phyloP scores from a whole-genome alignment of 2,797 vertebrate species.

The Sitta carolinensis region DNA sequence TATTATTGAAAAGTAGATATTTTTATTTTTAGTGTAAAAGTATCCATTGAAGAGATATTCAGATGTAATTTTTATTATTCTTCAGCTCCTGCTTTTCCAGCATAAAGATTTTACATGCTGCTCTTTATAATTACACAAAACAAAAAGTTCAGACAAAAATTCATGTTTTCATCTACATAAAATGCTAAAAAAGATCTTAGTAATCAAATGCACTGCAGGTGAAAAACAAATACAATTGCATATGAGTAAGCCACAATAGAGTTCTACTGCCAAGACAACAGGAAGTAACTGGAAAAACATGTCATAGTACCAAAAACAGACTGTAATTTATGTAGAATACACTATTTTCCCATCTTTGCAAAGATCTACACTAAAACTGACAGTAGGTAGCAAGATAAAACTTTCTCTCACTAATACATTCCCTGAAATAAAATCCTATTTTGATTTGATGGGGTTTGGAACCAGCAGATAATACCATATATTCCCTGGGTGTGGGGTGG shows the following conservation, averaged over 20 bases:
- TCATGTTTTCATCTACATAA: neutral
- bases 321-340: neutral
- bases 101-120: neutral
- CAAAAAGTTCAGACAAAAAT: neutral
- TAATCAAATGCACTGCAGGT: neutral
- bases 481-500: neutral
- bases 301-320: neutral
- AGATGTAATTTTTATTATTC: neutral
- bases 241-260: neutral
- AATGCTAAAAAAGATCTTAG: neutral
- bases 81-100: neutral
- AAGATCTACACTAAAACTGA: neutral
- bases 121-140: neutral
- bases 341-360: neutral
- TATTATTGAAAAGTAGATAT: neutral
- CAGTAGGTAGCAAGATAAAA: neutral
- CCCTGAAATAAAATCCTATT: neutral
- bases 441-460: neutral
- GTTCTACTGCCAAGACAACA: neutral
- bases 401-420: neutral
- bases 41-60: neutral
- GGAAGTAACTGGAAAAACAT: neutral
- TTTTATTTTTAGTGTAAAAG: neutral
- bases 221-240: neutral
- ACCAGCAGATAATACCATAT: neutral